These are phyloP conservation scores for Cataglyphis hispanica DNA, from an alignment of 1,140 invertebrate species.

Conservation along the genomic window DNA sequence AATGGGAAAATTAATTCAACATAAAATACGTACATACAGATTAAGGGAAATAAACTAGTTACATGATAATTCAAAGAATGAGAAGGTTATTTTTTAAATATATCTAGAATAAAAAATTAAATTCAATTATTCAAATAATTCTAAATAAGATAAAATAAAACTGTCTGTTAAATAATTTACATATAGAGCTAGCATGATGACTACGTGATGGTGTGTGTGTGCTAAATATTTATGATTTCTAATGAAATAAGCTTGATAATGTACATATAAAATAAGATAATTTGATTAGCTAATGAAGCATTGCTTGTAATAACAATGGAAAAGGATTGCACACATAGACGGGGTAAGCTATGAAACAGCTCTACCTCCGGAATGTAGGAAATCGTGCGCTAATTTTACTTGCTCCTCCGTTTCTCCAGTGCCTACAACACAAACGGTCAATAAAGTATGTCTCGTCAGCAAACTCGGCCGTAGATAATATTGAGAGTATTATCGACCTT, in stretches of 20 bases:
- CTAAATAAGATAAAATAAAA: background rate
- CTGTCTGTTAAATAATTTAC: background rate
- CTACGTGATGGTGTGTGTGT: background rate
- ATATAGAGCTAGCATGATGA: background rate
- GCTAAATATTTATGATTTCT: background rate
- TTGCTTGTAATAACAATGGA: background rate
- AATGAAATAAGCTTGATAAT: background rate
- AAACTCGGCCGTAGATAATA: background rate
- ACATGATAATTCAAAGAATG: background rate
- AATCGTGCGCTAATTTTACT: conserved; percentile 93
- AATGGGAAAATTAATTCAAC: conserved; percentile 7
- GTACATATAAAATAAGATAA: background rate
- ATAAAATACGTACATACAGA: background rate
- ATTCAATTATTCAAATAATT: background rate
- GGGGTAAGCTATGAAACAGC: conserved; percentile 58
- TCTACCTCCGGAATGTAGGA: conserved; percentile 94
- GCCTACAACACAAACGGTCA: conserved; percentile 86
- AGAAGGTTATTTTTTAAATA: background rate
- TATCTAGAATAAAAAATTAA: background rate
- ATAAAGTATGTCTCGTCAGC: conserved; percentile 27
- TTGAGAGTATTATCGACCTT: background rate
- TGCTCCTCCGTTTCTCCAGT: conserved; percentile 92
- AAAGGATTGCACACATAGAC: background rate
- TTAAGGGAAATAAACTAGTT: background rate
- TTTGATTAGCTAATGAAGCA: background rate